Conservation (phyloP, 2,797 vertebrate species). For the Anomalospiza imberbis region DNA sequence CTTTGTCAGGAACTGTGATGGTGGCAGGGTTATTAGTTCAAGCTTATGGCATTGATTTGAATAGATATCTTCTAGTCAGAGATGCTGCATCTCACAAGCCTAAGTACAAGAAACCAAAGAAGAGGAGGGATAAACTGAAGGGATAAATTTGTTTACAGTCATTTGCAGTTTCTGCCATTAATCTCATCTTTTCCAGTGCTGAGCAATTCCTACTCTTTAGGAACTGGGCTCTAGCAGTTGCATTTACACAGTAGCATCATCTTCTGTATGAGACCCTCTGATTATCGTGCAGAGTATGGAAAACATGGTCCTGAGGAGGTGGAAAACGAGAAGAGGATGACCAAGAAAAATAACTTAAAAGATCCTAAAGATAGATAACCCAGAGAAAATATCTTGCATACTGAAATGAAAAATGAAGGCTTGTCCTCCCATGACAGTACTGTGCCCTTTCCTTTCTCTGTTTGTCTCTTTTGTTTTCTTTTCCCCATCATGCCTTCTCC, state of each 20-base stretch:
- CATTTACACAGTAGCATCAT: neutral
- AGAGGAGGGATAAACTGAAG: neutral
- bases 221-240: neutral
- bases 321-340: neutral
- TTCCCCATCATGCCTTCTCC: neutral
- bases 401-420: neutral
- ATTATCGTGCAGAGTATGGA: neutral
- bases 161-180: neutral
- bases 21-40: neutral
- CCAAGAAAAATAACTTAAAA: neutral
- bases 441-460: neutral
- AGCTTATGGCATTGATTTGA: neutral
- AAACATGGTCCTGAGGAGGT: neutral
- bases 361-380: neutral
- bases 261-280: neutral
- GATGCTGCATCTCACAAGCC: neutral
- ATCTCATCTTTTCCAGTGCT: neutral
- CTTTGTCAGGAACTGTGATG: neutral
- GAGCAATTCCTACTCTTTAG: neutral
- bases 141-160: slow-evolving; percentile 14
- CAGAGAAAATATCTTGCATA: neutral
- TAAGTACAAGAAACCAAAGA: neutral
- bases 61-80: neutral
- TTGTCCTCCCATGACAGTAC: neutral
- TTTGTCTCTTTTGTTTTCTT: neutral